Percentiles rank a stretch among this genome's conserved stretches.
These are phyloP conservation scores for Eubucco bourcierii DNA, from an alignment of 2,113 vertebrate species.

Conservation along the genomic window DNA sequence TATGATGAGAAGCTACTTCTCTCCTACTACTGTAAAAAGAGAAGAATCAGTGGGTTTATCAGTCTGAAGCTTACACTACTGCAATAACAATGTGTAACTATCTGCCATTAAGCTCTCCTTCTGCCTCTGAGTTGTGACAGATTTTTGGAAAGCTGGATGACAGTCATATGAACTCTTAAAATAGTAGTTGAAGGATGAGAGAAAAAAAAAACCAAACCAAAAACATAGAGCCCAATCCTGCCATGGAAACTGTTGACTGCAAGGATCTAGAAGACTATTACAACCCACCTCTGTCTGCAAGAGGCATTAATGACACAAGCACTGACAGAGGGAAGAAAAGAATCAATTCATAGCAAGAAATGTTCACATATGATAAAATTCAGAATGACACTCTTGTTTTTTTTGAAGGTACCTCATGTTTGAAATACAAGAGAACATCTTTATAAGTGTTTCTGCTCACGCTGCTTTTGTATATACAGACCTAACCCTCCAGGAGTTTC, in stretches of 20 bases:
- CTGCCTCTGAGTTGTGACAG: conserved; percentile 9
- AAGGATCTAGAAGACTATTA: neutral
- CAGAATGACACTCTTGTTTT: neutral
- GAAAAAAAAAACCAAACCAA: too few species aligned
- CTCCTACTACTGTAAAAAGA: neutral
- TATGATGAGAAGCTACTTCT: neutral
- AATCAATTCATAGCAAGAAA: neutral
- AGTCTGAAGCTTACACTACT: neutral
- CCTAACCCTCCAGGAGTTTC: conserved; percentile 2
- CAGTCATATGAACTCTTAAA: conserved; percentile 47
- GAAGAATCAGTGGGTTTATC: neutral
- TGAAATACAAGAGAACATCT: neutral
- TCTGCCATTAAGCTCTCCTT: neutral
- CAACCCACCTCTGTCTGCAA: conserved; percentile 14
- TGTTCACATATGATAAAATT: neutral
- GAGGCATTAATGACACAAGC: neutral
- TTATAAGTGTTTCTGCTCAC: neutral
- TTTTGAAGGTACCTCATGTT: neutral
- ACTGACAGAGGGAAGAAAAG: neutral
- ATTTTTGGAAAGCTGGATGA: conserved; percentile 26
- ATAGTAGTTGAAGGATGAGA: conserved; percentile 8
- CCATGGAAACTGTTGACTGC: conserved; percentile 17
- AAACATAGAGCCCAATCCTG: neutral
- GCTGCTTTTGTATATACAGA: neutral
- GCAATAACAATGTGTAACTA: neutral